Conservation (phyloP, 2,113 vertebrate genomes). For the Phrynosoma platyrhinos region DNA sequence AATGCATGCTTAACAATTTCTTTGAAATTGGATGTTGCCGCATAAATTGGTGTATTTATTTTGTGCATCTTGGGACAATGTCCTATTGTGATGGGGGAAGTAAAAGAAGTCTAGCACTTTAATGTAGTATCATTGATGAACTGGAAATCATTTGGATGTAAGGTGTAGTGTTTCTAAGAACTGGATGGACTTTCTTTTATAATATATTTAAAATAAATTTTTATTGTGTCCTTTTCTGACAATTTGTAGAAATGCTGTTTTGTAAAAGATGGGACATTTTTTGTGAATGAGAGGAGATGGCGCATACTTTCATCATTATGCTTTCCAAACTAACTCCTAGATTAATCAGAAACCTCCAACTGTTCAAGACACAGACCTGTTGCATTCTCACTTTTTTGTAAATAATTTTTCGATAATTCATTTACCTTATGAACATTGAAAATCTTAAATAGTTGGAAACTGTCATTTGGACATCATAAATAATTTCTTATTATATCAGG, state of each 20-base stretch:
- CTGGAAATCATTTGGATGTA: constrained; percentile 59
- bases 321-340: background rate
- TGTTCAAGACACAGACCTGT: background rate
- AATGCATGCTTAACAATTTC: constrained; percentile 56
- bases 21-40: constrained; percentile 69
- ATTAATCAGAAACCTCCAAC: background rate
- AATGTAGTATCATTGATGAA: constrained; percentile 70
- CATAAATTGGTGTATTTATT: constrained; percentile 69
- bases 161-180: constrained; percentile 73
- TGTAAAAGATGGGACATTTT: constrained; percentile 9
- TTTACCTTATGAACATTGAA: background rate
- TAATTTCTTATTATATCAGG: background rate
- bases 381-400: background rate
- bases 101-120: constrained; percentile 75
- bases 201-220: constrained; percentile 77
- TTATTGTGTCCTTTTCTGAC: constrained; percentile 75
- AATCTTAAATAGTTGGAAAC: background rate
- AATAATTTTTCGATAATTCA: background rate
- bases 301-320: background rate
- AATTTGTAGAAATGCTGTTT: constrained; percentile 38
- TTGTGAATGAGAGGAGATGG: background rate
- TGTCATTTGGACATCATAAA: background rate
- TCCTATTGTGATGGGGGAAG: constrained; percentile 62
- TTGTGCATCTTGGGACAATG: constrained; percentile 66
- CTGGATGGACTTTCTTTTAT: constrained; percentile 71